phyloP scores from a whole-genome alignment of 1,140 invertebrate genomes.

The Hetaerina americana region DNA sequence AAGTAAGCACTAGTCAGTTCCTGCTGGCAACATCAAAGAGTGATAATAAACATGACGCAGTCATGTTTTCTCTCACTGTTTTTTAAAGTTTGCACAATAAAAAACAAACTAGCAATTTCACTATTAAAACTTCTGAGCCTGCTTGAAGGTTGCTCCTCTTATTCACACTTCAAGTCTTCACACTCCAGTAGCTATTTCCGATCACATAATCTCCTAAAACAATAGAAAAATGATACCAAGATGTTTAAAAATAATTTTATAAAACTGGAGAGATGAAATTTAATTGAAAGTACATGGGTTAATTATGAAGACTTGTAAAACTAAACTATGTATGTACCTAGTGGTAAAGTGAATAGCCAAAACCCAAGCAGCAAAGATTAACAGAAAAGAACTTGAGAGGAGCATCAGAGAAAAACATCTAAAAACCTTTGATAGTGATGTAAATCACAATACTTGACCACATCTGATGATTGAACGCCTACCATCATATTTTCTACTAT shows the following conservation, averaged over 20 bases:
- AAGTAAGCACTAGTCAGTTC: too few species aligned
- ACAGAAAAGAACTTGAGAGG: neutral
- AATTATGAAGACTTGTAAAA: neutral
- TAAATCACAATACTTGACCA: too few species aligned
- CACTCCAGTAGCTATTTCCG: neutral
- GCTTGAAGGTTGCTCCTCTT: neutral
- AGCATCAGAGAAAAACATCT: neutral
- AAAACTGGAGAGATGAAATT: neutral
- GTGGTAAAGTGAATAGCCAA: neutral
- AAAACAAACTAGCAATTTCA: neutral
- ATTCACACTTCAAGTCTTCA: neutral
- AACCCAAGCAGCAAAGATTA: neutral
- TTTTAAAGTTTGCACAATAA: neutral
- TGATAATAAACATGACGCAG: too few species aligned
- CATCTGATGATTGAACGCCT: too few species aligned
- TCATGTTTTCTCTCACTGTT: neutral
- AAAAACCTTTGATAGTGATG: too few species aligned
- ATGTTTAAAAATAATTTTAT: neutral
- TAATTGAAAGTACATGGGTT: neutral
- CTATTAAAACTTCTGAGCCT: neutral
- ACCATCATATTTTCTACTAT: too few species aligned
- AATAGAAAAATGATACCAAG: neutral
- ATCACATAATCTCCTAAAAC: neutral
- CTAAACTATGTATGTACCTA: neutral
- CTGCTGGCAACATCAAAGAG: too few species aligned